These are phyloP conservation scores for Stegophylla sp. DNA, from an alignment of 2,888 invertebrate species.

Conservation along the genomic window DNA sequence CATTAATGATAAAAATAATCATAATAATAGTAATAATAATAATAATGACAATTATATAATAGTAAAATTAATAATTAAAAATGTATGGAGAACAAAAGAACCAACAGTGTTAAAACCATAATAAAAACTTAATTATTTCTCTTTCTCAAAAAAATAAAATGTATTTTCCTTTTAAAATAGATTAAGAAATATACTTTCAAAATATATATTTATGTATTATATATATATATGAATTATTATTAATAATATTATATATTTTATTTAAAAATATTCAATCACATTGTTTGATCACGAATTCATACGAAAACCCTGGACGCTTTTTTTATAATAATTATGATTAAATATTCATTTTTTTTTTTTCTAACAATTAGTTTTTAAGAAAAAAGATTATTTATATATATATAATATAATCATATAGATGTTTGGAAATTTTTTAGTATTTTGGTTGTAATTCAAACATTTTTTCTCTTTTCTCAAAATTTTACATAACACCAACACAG, in stretches of 20 bases:
- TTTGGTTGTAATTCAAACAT: conserved; percentile 33
- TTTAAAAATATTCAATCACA: conserved; percentile 59
- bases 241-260: conserved; percentile 54
- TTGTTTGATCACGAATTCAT: conserved; percentile 59
- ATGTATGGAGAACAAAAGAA: conserved; percentile 58
- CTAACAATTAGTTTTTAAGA: conserved; percentile 40
- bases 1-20: conserved; percentile 7
- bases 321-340: conserved; percentile 55
- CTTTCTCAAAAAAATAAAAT: conserved; percentile 55
- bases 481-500: conserved; percentile 34
- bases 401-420: not conserved
- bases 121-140: conserved; percentile 58
- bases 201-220: conserved; percentile 55
- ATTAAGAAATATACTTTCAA: conserved; percentile 55
- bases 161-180: conserved; percentile 50
- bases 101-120: conserved; percentile 57
- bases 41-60: conserved; percentile 48
- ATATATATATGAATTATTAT: conserved; percentile 43
- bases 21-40: conserved; percentile 40
- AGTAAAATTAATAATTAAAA: conserved; percentile 47
- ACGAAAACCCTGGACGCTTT: conserved; percentile 59
- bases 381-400: conserved; percentile 25
- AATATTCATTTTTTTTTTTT: conserved; percentile 40
- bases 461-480: conserved; percentile 3
- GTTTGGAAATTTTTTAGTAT: conserved; percentile 30